Conservation (phyloP, 2,797 vertebrate genomes). For the Pseudochaenichthys georgianus region DNA sequence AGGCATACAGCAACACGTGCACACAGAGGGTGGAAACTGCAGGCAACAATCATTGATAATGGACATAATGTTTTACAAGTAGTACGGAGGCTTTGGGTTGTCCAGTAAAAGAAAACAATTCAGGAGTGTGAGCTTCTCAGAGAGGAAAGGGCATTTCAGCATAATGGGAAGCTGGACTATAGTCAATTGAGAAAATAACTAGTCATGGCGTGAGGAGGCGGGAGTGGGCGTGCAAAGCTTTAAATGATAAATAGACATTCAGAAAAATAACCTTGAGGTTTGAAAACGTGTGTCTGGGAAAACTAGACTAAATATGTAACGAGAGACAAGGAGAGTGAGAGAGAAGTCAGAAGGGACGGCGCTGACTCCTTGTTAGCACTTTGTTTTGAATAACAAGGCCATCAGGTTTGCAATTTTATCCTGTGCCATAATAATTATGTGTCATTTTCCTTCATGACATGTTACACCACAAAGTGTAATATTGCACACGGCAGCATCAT, state of each 20-base stretch:
- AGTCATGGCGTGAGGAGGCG: conserved; percentile 60
- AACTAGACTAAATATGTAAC: conserved; percentile 32
- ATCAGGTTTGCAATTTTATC: conserved; percentile 42
- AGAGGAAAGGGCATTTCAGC: conserved; percentile 57
- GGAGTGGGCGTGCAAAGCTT: conserved; percentile 49
- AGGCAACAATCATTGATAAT: conserved; percentile 37
- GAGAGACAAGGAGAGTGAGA: conserved; percentile 22
- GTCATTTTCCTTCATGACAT: conserved; percentile 43
- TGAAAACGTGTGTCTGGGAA: conserved; percentile 41
- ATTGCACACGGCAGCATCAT: conserved; percentile 63
- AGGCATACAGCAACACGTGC: not conserved
- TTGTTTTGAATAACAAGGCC: conserved; percentile 46
- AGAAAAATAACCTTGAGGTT: conserved; percentile 72
- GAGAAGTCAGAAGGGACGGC: conserved; percentile 9
- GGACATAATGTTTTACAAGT: conserved; percentile 14
- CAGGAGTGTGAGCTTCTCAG: conserved; percentile 29
- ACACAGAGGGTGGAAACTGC: conserved; percentile 10
- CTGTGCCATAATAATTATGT: conserved; percentile 46
- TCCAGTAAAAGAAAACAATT: conserved; percentile 42
- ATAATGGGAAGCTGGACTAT: conserved; percentile 60
- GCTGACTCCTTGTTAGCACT: conserved; percentile 33
- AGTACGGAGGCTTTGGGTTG: conserved; percentile 24
- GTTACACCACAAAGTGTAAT: conserved; percentile 37
- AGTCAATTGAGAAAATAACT: conserved; percentile 74
- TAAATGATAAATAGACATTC: conserved; percentile 70